Base-by-base conservation (phyloP, 2,113 vertebrate genomes). In the Romanogobio albipinnatus region DNA sequence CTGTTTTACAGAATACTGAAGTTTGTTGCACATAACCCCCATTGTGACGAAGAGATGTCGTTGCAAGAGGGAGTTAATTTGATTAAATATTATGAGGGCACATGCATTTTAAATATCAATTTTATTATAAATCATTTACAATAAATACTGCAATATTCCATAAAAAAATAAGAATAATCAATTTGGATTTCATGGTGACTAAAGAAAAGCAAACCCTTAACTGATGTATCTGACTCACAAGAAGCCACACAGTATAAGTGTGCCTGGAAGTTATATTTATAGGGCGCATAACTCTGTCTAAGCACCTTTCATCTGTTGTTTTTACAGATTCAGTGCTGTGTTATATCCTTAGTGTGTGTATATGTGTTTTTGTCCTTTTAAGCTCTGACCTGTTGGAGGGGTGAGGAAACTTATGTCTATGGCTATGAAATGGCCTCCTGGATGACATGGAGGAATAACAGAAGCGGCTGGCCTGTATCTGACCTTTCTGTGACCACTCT, bases 251-350 rank as follows among this genome's bases (percentile, higher is more conserved):
- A 39, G 64, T 39, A 22, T 70, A 33, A 70, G 17, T 70, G 33
- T 33, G 4, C 8, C 33, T 17, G 3, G 33, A 70, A 70, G 36
- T 70, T 3, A 70, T 22, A 70, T 70, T 70, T 49, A 49, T 75
- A 51, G n/a, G 6, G 14, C 8, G 33, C 49, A 53, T 76, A 53
- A 33, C 15, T 53, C 49, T 53, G n/a, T 53, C 6, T 43, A 78
- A 59, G 51, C 56, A 59, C 53, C 76, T 83, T 73, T 83, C 53
- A 39, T 33, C 5, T 45, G 51, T 90, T 89, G 88, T 87, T 71
- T 90, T 86, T 86, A 87, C 92, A 91, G 92, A 92, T 93, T 91
- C 86, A 70, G 88, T 4, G 83, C 88, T 87, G 84, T n/a, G 33
- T 77, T 77, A 7, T 61, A 45, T 51, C 45, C 74, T 53, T 53